Evolutionary conservation across 2,888 invertebrate species (phyloP).

Genomic region (Orchesella flavescens): DNA sequence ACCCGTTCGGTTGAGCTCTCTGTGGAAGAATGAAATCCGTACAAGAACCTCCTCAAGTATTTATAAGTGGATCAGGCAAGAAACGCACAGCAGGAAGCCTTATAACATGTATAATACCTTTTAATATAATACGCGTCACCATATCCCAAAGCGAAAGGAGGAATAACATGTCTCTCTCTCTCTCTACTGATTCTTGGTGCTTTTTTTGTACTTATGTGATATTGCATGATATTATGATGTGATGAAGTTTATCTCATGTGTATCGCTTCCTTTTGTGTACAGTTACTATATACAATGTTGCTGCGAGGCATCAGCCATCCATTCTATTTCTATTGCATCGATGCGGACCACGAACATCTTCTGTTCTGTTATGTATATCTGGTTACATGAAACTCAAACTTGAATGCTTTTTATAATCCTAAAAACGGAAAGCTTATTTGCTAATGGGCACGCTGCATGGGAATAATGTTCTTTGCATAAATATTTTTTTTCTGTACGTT

Average conservation of each 20-base stretch:
- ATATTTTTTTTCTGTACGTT: too few species aligned
- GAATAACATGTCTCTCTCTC: neutral
- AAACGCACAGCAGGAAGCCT: constrained; percentile 21
- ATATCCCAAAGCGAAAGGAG: neutral
- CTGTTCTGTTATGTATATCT: too few species aligned
- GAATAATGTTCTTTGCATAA: too few species aligned
- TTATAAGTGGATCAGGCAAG: constrained; percentile 50
- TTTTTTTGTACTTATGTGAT: neutral
- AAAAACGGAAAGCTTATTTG: too few species aligned
- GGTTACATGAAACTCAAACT: too few species aligned
- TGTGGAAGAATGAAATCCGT: constrained; percentile 46
- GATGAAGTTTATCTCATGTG: neutral
- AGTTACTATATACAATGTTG: neutral
- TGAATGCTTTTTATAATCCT: too few species aligned
- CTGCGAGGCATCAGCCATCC: too few species aligned
- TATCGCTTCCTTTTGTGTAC: neutral
- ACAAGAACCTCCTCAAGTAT: constrained; percentile 31
- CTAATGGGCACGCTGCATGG: too few species aligned
- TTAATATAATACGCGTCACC: neutral
- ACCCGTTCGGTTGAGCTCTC: constrained; percentile 20
- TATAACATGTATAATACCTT: neutral
- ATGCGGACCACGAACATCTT: too few species aligned
- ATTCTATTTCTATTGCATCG: too few species aligned
- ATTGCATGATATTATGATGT: neutral
- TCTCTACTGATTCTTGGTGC: neutral